Conservation (phyloP, 2,797 vertebrate species). For the Ciconia nigra region DNA sequence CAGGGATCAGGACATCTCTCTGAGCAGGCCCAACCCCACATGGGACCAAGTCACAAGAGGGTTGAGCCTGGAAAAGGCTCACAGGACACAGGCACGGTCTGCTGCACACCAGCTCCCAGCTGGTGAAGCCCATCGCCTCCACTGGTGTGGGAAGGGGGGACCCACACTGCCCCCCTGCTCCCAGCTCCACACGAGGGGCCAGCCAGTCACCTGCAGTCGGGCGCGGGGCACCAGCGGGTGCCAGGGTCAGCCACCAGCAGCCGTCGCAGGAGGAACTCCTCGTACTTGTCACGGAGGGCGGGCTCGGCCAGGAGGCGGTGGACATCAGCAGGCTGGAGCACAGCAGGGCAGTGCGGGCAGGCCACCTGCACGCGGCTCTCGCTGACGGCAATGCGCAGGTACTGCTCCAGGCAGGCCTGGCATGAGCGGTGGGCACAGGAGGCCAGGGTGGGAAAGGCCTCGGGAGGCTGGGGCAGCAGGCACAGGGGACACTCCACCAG, state of each 20-base stretch:
- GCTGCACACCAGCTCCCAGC: not conserved
- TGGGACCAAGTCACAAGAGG: fast-evolving
- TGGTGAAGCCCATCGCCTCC: not conserved
- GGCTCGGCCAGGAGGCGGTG: constrained; percentile 80
- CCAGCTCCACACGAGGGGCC: fast-evolving
- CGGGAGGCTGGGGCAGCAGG: constrained; percentile 83
- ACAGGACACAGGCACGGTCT: fast-evolving
- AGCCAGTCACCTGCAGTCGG: constrained; percentile 81
- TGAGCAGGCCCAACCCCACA: not conserved
- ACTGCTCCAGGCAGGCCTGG: constrained; percentile 81
- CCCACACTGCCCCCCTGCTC: fast-evolving
- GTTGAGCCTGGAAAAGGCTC: not conserved
- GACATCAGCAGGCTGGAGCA: constrained; percentile 74
- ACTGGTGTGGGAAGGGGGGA: fast-evolving
- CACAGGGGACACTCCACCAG: constrained; percentile 85
- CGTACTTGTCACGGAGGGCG: constrained; percentile 81
- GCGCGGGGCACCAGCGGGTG: constrained; percentile 87
- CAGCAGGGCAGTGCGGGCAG: constrained; percentile 84
- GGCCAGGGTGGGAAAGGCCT: constrained; percentile 80
- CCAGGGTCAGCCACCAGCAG: constrained; percentile 83
- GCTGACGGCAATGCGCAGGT: constrained; percentile 81
- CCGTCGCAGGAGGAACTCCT: constrained; percentile 84
- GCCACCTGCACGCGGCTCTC: constrained; percentile 84
- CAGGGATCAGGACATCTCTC: fast-evolving
- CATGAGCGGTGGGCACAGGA: constrained; percentile 83